Evolutionary conservation across 2,888 invertebrate genomes (phyloP).

Genomic region (Schizotus pectinicornis): DNA sequence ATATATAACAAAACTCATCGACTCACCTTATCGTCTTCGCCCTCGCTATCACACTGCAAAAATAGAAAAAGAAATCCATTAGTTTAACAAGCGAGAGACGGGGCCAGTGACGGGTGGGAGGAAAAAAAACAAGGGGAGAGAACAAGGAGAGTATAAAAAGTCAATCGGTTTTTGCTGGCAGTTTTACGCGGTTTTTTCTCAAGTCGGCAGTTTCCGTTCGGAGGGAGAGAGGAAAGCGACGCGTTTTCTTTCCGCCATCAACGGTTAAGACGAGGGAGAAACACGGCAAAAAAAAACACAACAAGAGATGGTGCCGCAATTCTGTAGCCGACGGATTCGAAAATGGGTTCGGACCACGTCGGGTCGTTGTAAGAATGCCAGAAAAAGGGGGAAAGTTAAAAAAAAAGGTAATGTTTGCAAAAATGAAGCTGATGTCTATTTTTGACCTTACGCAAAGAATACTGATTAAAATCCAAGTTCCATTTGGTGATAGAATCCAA

Average conservation of each 20-base stretch:
- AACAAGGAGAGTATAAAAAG: constrained; percentile 38
- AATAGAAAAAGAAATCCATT: constrained; percentile 59
- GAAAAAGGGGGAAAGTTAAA: background rate
- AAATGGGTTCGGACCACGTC: too few relatives aligned
- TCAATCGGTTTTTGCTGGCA: constrained; percentile 42
- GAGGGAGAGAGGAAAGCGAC: too few relatives aligned
- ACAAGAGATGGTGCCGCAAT: background rate
- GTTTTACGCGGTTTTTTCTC: constrained; percentile 22
- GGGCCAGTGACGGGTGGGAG: constrained; percentile 18
- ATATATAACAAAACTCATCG: constrained; percentile 8
- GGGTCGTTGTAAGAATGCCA: too few relatives aligned
- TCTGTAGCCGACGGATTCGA: too few relatives aligned
- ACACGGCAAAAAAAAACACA: constrained; percentile 12
- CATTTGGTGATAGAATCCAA: too few relatives aligned
- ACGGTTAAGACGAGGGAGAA: background rate
- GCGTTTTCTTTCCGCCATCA: constrained; percentile 19
- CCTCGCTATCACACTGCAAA: constrained; percentile 93
- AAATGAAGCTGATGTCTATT: too few relatives aligned
- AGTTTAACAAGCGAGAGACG: constrained; percentile 40
- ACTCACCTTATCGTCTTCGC: constrained; percentile 89
- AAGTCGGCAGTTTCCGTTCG: constrained; percentile 17
- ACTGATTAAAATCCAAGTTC: too few relatives aligned
- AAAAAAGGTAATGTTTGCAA: too few relatives aligned
- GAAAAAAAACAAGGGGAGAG: constrained; percentile 33
- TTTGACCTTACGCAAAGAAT: too few relatives aligned